Percentiles rank a stretch among this genome's conserved stretches.
These are phyloP conservation scores for Netelia virgata DNA, from an alignment of 2,888 invertebrate species.

Conservation along the genomic window DNA sequence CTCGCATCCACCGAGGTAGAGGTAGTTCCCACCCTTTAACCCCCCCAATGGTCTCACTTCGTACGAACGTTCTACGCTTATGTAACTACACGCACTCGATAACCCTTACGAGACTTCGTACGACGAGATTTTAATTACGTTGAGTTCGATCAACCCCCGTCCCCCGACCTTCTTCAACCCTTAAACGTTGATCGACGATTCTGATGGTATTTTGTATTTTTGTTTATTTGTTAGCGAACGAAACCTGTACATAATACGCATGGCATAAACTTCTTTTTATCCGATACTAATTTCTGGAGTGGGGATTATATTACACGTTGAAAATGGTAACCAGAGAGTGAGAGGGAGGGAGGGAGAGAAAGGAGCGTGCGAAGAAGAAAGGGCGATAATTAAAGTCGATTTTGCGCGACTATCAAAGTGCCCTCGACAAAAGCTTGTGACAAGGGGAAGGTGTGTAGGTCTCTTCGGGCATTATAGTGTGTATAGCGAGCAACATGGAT, in stretches of 20 bases:
- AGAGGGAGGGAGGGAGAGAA: slow-evolving; percentile 4
- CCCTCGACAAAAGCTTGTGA: slow-evolving; percentile 57
- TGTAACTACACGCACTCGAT: not conserved
- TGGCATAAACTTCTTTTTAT: not conserved
- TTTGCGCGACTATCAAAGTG: slow-evolving; percentile 51
- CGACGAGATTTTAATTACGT: slow-evolving; percentile 31
- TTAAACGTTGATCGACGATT: not conserved
- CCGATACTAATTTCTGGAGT: slow-evolving; percentile 23
- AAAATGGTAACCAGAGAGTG: slow-evolving; percentile 1
- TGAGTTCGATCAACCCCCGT: not conserved
- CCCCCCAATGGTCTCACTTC: not conserved
- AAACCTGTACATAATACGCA: not conserved
- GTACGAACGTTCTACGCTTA: not conserved
- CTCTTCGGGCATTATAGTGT: slow-evolving; percentile 23
- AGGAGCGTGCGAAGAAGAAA: slow-evolving; percentile 31
- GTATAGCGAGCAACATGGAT: slow-evolving; percentile 5
- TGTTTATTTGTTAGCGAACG: not conserved
- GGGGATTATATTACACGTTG: slow-evolving; percentile 40
- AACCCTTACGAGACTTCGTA: not conserved
- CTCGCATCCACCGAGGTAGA: not conserved
- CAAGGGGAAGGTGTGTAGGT: slow-evolving; percentile 21
- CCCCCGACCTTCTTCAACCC: not conserved
- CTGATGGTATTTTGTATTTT: not conserved
- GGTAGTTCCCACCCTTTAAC: not conserved
- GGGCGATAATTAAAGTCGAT: slow-evolving; percentile 67